Evolutionary conservation across 2,888 invertebrate genomes (phyloP), one percentile per base, ranked within the genome.

Genomic region (Mesorhabditis sp.): DNA sequence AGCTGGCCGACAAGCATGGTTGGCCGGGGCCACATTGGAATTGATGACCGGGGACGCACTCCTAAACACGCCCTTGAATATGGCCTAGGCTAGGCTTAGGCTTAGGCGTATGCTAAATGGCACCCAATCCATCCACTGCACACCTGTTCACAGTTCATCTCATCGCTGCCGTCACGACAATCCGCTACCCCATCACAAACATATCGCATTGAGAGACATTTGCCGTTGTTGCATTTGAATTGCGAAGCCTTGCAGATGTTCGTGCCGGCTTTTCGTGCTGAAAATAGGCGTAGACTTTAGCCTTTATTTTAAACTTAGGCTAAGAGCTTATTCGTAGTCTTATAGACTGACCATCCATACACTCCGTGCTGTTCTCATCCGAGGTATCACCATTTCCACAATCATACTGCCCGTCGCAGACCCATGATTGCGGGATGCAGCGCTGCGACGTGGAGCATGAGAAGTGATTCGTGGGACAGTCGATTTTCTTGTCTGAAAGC

Each of bases 371-470:
- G 28, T 28, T 58, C 67, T 80, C 80, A 62, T 80, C 80, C 58
- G 58, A 50, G 7, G 10, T 10, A 4, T 69, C 62, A 13, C 75
- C 79, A 64, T 82, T 84, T 15, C 90, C 88, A 87, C 92, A 92
- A 87, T 92, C 91, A 84, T 90, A 89, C 77, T 89, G 89, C 4
- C 91, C 91, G 87, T 93, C 92, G 87, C 92, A 93, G 81, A 90
- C 89, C 70, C 79, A 90, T 81, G 90, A 89, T 80, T 89, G 88
- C 28, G 90, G 89, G 76, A 92, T 89, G 87, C 93, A 93, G 70
- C 89, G 89, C 74, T 50, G 7, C 58, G 58, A 13, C n/a, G 7
- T 50, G 10, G 7, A 67, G 89, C 91, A 91, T 44, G 67, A 68
- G 66, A 79, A 76, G 28, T 77, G 73, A 41, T 65, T 62, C 28